phyloP scores from a whole-genome alignment of 2,797 vertebrate genomes.

The Dicrostonyx torquatus region DNA sequence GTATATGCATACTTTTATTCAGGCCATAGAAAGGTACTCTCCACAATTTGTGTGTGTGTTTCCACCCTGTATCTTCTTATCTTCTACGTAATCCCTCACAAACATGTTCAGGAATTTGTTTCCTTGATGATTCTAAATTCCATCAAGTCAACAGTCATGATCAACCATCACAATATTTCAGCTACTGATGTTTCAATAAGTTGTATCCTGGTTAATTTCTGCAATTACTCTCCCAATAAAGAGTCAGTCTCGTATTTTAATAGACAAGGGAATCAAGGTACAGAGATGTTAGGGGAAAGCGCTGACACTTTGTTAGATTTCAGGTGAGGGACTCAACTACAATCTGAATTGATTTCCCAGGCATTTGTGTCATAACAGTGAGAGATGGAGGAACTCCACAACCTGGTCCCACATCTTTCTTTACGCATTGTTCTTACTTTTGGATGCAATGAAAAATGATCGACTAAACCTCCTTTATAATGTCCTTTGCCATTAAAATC shows the following conservation, averaged over 20 bases:
- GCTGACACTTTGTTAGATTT: not conserved
- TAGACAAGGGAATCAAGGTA: not conserved
- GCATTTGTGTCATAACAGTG: not conserved
- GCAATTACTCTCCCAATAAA: not conserved
- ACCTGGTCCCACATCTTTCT: not conserved
- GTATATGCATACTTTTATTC: not conserved
- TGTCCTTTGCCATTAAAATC: not conserved
- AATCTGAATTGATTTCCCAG: not conserved
- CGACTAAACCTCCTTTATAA: not conserved
- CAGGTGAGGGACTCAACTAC: not conserved
- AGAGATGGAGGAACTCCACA: not conserved
- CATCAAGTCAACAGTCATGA: not conserved
- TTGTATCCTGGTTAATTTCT: not conserved
- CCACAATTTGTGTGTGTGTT: not conserved
- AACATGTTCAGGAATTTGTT: not conserved
- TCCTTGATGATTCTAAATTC: not conserved
- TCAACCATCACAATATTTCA: not conserved
- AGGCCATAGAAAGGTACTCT: not conserved
- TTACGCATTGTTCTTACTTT: not conserved
- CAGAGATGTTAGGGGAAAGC: not conserved
- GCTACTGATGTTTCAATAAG: not conserved
- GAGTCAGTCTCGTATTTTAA: not conserved
- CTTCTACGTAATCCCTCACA: not conserved
- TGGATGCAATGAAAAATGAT: not conserved
- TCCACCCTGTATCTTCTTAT: not conserved